Evolutionary conservation across 92 coral and sea anemone genomes (phyloP).

Genomic region (Parazoanthus darwini): DNA sequence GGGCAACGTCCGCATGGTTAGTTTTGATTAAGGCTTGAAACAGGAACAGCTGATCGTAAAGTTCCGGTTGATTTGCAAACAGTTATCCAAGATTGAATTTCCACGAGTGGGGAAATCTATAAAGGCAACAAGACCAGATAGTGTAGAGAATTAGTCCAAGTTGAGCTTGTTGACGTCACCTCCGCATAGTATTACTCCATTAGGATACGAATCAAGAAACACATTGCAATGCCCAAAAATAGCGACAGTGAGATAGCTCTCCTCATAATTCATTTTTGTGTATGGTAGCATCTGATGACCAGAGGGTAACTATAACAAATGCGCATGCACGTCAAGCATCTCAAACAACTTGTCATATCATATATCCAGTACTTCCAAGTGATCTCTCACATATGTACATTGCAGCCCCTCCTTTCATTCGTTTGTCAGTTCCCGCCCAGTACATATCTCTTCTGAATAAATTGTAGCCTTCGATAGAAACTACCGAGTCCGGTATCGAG

Average conservation of each 20-base stretch:
- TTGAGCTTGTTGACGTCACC: conserved; percentile 31
- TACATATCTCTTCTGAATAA: conserved; percentile 38
- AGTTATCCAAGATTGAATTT: conserved; percentile 42
- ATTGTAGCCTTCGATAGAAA: conserved; percentile 19
- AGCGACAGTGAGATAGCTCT: conserved; percentile 24
- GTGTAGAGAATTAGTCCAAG: no score
- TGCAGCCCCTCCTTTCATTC: conserved; percentile 26
- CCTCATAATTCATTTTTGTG: conserved; percentile 29
- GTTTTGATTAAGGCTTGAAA: no score
- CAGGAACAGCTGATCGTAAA: conserved; percentile 17
- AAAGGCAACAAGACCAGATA: not conserved
- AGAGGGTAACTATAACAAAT: not conserved
- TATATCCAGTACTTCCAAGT: conserved; percentile 40
- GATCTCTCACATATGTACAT: conserved; percentile 14
- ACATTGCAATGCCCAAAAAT: conserved; percentile 7
- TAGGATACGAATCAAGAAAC: conserved; percentile 40
- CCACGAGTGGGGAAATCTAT: conserved; percentile 54
- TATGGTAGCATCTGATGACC: conserved; percentile 49
- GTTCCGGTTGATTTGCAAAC: conserved; percentile 47
- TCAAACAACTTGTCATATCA: conserved; percentile 16
- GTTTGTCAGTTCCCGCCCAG: conserved; percentile 22
- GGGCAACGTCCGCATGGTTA: no score
- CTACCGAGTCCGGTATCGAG: no score
- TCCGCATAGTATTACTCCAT: conserved; percentile 47
- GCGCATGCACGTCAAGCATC: conserved; percentile 30